Conservation (phyloP, 2,888 invertebrate species). For the Acleris laterana region DNA sequence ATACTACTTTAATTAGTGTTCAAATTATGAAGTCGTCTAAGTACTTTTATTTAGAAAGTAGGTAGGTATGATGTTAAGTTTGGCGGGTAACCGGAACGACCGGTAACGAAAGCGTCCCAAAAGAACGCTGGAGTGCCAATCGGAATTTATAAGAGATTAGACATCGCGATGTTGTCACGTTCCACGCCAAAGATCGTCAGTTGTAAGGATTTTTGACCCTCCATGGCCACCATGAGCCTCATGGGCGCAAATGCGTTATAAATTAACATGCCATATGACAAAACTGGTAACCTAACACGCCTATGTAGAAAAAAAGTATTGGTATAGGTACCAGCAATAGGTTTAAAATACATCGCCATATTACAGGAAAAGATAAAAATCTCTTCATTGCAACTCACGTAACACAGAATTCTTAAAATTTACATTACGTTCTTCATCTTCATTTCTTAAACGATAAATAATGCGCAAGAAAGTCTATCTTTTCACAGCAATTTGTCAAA, state of each 20-base stretch:
- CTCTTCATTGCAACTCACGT: too few species aligned
- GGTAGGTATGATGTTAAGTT: conserved; percentile 10
- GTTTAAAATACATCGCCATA: background rate
- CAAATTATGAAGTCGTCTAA: background rate
- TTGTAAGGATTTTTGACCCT: too few species aligned
- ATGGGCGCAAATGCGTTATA: too few species aligned
- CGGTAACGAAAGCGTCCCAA: conserved; percentile 42
- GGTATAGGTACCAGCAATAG: background rate
- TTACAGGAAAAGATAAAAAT: background rate
- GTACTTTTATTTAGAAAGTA: conserved; percentile 26
- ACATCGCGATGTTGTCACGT: conserved; percentile 7
- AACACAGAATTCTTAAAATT: too few species aligned
- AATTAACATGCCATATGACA: conserved; percentile 2
- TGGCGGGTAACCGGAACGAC: conserved; percentile 34
- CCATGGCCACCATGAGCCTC: too few species aligned
- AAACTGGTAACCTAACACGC: conserved; percentile 3
- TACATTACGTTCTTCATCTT: too few species aligned
- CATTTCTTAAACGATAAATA: too few species aligned
- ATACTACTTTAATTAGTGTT: too few species aligned
- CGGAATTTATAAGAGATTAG: conserved; percentile 28
- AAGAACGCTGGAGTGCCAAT: conserved; percentile 26
- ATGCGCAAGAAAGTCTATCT: too few species aligned
- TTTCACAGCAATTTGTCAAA: too few species aligned
- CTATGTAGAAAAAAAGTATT: background rate
- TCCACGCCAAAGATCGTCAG: too few species aligned